phyloP scores from a whole-genome alignment of 2,113 vertebrate genomes.

The Petrocephalus microphthalmus region DNA sequence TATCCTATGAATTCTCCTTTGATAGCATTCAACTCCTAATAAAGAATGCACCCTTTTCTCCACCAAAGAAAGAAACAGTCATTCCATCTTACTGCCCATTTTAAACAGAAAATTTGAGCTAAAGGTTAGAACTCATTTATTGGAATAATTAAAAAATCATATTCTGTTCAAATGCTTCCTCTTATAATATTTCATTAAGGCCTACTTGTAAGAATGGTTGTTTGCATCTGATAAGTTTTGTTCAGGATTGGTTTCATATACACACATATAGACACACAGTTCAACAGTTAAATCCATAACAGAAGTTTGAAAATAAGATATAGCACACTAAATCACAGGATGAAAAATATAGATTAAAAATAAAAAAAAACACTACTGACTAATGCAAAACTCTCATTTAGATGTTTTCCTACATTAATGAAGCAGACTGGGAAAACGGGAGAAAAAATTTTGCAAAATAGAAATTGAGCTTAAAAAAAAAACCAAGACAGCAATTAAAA shows the following conservation, averaged over 20 bases:
- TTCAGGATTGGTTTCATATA: neutral
- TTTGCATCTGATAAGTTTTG: neutral
- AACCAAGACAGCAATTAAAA: neutral
- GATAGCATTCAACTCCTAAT: neutral
- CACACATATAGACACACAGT: neutral
- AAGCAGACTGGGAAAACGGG: neutral
- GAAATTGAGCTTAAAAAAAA: neutral
- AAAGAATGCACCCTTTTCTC: neutral
- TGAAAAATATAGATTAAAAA: neutral
- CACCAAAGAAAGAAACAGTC: neutral
- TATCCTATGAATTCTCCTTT: neutral
- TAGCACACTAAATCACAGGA: neutral
- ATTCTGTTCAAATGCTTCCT: neutral
- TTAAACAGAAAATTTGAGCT: neutral
- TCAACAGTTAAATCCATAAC: neutral
- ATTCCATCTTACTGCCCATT: neutral
- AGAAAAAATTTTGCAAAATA: neutral
- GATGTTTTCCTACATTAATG: neutral
- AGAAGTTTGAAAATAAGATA: neutral
- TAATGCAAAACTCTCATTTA: neutral
- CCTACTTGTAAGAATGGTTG: neutral
- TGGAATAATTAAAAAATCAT: constrained; percentile 4
- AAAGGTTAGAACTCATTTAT: neutral
- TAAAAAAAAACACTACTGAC: neutral
- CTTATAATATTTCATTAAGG: neutral